Evolutionary conservation across 2,113 vertebrate species (phyloP).

Genomic region (Lamprologus tigripictilis): DNA sequence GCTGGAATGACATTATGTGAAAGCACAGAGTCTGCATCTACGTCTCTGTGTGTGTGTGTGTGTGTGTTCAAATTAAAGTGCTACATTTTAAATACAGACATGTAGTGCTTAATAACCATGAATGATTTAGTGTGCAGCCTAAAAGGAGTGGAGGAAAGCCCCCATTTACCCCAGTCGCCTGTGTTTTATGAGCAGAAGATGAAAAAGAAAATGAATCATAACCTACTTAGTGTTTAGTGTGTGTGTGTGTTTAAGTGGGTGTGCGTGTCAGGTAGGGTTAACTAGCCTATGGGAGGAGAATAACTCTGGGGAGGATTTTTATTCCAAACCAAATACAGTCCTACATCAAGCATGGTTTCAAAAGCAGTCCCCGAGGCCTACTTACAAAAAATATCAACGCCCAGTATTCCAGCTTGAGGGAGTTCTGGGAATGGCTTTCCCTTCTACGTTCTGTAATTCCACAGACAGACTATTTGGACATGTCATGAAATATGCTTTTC

Average conservation of each 20-base stretch:
- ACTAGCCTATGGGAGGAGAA: constrained; percentile 47
- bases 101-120: constrained; percentile 21
- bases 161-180: constrained; percentile 21
- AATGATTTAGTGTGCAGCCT: constrained; percentile 42
- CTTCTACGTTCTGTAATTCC: constrained; percentile 31
- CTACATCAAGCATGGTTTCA: constrained; percentile 60
- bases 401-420: constrained; percentile 32
- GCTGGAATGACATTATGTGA: constrained; percentile 12
- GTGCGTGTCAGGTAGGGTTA: constrained; percentile 31
- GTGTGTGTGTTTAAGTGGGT: background rate
- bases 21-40: background rate
- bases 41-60: background rate
- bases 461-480: constrained; percentile 21
- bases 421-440: constrained; percentile 43
- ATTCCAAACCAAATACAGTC: constrained; percentile 68
- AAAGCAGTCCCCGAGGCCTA: constrained; percentile 51
- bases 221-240: constrained; percentile 42
- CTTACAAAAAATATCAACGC: constrained; percentile 61
- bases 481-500: constrained; percentile 38
- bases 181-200: constrained; percentile 52
- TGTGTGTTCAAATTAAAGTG: background rate
- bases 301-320: constrained; percentile 52
- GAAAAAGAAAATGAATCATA: constrained; percentile 63
- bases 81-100: constrained; percentile 20
- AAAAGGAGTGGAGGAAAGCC: constrained; percentile 23